Base-by-base conservation (phyloP, 1,140 invertebrate species). In the Lasioglossum baleicum region DNA sequence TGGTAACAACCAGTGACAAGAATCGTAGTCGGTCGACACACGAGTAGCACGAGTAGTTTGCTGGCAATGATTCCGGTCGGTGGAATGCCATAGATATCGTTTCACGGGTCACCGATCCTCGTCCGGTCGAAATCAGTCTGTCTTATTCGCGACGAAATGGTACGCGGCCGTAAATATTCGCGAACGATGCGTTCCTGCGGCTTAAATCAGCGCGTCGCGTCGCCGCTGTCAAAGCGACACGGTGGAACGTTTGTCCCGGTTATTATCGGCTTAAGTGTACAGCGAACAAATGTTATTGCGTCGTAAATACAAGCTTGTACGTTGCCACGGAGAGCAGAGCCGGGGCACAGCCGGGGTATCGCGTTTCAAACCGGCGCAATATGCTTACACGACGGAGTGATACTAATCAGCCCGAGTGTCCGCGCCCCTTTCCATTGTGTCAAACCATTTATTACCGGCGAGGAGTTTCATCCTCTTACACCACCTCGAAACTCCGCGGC, bases 351-450 rank as follows among this genome's bases (percentile, higher is more conserved):
- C 22, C 70, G n/a, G 6, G 58, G 51, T 77, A 79, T 85, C 84
- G 84, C 80, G 80, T 85, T 85, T 82, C 83, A 75, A 78, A 48
- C 74, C 15, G 51, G 71, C 74, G 74, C 82, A 84, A 85, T 85
- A 81, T 63, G 69, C 64, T 61, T 72, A 44, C 75, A 56, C 51
- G 61, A 26, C 61, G 60, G 63, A 73, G 75, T 73, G 84, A 86
- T 86, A 85, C 84, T 86, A 86, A 86, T 86, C 83, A 82, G 71
- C 80, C 69, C 11, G n/a, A 71, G 83, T 83, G 83, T 80, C 76
- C 81, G 84, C 83, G 81, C 80, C 84, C 84, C 84, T 83, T 85
- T 83, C 84, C 83, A 86, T 86, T 86, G 84, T 86, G 84, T 86
- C 84, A 85, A 85, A 86, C 83, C 83, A 85, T 86, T 86, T 86